phyloP scores from a whole-genome alignment of 1,140 invertebrate genomes.

The Ostrea edulis region DNA sequence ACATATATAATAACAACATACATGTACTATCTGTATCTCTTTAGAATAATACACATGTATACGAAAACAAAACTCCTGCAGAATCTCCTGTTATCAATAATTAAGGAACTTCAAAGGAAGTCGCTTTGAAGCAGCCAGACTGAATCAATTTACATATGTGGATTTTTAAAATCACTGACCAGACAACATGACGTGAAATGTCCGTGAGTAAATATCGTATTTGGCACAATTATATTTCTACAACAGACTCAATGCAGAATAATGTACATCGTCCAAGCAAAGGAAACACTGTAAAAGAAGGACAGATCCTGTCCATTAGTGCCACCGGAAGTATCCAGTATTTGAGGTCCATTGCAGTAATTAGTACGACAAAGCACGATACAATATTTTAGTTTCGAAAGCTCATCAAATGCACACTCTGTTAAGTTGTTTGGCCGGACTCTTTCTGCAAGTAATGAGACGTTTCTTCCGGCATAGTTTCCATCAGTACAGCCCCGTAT shows the following conservation, averaged over 20 bases:
- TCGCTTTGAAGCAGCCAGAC: too few species aligned
- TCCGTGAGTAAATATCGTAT: too few species aligned
- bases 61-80: too few species aligned
- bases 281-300: background rate
- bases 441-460: background rate
- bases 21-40: too few species aligned
- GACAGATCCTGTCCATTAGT: background rate
- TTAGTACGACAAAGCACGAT: background rate
- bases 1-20: too few species aligned
- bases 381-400: background rate
- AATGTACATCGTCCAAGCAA: background rate
- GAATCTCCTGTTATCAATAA: too few species aligned
- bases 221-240: too few species aligned
- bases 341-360: conserved; percentile 10
- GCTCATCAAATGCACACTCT: background rate
- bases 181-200: too few species aligned
- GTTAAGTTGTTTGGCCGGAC: background rate
- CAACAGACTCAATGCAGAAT: background rate
- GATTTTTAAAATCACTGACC: too few species aligned
- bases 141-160: too few species aligned
- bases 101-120: too few species aligned
- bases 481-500: background rate
- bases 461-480: background rate
- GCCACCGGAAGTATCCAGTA: background rate
- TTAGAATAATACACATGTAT: too few species aligned